These are phyloP conservation scores for Cheilosia urbana DNA, from an alignment of 2,888 invertebrate species.

Conservation along the genomic window DNA sequence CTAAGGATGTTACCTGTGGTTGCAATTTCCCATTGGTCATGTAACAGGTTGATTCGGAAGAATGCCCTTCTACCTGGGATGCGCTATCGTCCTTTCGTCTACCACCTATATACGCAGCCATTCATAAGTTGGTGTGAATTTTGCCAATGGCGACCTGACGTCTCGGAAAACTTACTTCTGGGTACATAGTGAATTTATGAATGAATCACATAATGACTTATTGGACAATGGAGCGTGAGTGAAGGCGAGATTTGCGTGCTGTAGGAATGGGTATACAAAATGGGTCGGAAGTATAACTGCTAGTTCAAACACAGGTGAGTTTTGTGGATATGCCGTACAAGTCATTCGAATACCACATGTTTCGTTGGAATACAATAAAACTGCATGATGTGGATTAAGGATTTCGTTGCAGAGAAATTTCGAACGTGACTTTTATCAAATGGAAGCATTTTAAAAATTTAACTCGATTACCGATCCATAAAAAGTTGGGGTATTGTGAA, in stretches of 20 bases:
- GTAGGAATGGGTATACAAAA: not conserved
- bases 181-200: slow-evolving; percentile 31
- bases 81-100: not conserved
- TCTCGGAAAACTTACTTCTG: not conserved
- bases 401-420: not conserved
- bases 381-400: slow-evolving; percentile 6
- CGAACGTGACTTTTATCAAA: slow-evolving; percentile 36
- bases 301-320: slow-evolving; percentile 4
- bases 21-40: slow-evolving; percentile 59
- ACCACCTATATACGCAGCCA: not conserved
- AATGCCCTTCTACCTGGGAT: not conserved
- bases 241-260: not conserved
- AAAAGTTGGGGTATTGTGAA: not conserved
- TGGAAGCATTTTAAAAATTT: slow-evolving; percentile 6
- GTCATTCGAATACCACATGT: slow-evolving; percentile 7
- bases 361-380: slow-evolving; percentile 5
- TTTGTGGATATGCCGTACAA: not conserved
- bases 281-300: not conserved
- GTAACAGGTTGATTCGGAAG: slow-evolving; percentile 41
- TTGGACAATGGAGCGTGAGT: slow-evolving; percentile 6
- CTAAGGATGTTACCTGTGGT: slow-evolving; percentile 42
- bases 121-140: slow-evolving; percentile 22
- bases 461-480: not conserved
- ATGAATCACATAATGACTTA: slow-evolving; percentile 37
- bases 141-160: slow-evolving; percentile 37